These are phyloP conservation scores for Tinea trinotella DNA, from an alignment of 2,888 invertebrate genomes.

Conservation along the genomic window DNA sequence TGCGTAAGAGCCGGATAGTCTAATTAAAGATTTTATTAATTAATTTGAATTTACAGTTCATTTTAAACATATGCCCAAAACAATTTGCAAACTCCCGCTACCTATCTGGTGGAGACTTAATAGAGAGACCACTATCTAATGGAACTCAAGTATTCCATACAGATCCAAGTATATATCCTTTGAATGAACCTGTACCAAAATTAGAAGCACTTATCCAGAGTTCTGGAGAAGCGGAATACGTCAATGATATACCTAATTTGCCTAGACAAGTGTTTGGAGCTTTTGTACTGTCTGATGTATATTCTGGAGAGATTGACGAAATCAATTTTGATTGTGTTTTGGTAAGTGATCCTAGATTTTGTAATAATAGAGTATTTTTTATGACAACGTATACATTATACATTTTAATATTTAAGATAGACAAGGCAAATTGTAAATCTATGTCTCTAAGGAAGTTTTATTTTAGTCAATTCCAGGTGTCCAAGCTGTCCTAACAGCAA, in stretches of 20 bases:
- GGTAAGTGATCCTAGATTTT: no score
- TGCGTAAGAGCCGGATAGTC: no score
- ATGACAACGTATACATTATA: no score
- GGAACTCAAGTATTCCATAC: conserved; percentile 76
- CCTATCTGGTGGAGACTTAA: conserved; percentile 62
- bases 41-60: conserved; percentile 55
- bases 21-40: no score
- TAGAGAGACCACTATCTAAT: conserved; percentile 73
- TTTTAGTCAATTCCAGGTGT: conserved; percentile 74
- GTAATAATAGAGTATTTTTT: no score
- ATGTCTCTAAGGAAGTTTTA: no score
- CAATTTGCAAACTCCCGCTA: conserved; percentile 44
- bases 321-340: conserved; percentile 75
- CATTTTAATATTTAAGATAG: no score
- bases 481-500: conserved; percentile 72
- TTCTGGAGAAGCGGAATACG: conserved; percentile 78
- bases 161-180: conserved; percentile 74
- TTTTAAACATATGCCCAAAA: conserved; percentile 64
- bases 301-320: conserved; percentile 68
- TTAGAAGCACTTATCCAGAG: conserved; percentile 73
- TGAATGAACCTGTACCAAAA: conserved; percentile 79
- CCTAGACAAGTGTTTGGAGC: conserved; percentile 78
- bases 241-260: conserved; percentile 73
- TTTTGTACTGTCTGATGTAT: conserved; percentile 74
- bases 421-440: no score